These are phyloP conservation scores for Anthoscopus minutus DNA, from an alignment of 2,113 vertebrate species.

Conservation along the genomic window DNA sequence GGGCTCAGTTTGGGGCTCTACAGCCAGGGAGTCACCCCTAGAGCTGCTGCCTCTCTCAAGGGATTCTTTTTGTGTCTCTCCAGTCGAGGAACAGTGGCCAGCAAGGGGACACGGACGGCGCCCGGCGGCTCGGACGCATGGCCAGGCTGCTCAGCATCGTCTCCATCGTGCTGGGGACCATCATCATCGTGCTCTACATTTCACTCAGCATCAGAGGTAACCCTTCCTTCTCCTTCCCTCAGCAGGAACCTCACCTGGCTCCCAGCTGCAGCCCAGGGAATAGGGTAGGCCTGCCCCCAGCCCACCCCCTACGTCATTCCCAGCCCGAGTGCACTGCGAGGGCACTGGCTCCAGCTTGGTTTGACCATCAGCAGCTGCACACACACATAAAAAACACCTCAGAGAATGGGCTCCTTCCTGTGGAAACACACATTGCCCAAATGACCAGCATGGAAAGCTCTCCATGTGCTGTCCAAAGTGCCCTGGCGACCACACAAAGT, in stretches of 20 bases:
- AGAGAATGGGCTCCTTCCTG: background rate
- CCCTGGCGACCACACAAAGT: background rate
- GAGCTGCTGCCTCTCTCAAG: background rate
- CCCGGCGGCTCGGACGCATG: constrained; percentile 80
- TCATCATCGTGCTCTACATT: constrained; percentile 77
- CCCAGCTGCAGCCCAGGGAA: background rate
- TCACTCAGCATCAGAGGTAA: constrained; percentile 79
- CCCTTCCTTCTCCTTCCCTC: background rate
- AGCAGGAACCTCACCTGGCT: background rate
- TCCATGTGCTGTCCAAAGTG: background rate
- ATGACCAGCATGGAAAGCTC: background rate
- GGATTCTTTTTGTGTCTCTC: background rate
- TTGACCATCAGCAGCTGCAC: background rate
- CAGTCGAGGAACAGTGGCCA: constrained; percentile 85
- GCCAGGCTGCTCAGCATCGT: constrained; percentile 82
- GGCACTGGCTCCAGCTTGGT: background rate
- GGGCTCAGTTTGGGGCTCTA: background rate
- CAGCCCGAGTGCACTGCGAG: rapidly evolving
- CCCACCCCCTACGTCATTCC: background rate
- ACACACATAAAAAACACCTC: rapidly evolving
- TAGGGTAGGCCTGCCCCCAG: rapidly evolving
- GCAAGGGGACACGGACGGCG: constrained; percentile 81
- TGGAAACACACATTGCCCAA: background rate
- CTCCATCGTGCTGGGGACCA: constrained; percentile 78
- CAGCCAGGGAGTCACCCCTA: background rate